These are phyloP conservation scores for Tetramorium bicarinatum DNA, from an alignment of 2,888 invertebrate species.

Conservation along the genomic window DNA sequence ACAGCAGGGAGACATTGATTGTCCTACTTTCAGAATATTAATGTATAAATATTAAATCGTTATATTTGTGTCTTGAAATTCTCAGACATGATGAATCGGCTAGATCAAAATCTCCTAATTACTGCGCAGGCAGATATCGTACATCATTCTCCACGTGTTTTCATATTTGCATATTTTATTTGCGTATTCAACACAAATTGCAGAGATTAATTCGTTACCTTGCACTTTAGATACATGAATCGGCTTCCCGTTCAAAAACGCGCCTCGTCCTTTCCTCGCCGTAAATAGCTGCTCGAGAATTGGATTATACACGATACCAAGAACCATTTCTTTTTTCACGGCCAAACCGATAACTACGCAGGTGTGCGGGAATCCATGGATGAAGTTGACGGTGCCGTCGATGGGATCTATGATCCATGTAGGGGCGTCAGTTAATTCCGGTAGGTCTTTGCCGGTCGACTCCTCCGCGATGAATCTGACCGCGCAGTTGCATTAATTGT, in stretches of 20 bases:
- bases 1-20: background rate
- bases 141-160: background rate
- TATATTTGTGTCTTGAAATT: no score
- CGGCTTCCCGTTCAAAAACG: constrained; percentile 91
- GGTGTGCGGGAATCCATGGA: constrained; percentile 90
- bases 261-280: constrained; percentile 91
- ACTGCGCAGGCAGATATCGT: background rate
- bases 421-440: constrained; percentile 91
- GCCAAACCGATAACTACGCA: constrained; percentile 91
- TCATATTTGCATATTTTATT: background rate
- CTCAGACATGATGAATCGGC: background rate
- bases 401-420: constrained; percentile 96
- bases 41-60: background rate
- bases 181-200: background rate
- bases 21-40: background rate
- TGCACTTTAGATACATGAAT: constrained; percentile 88
- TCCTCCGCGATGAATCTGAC: constrained; percentile 94
- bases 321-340: constrained; percentile 88
- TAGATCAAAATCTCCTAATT: background rate
- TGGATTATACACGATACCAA: constrained; percentile 94
- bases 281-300: constrained; percentile 91
- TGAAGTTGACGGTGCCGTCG: constrained; percentile 96
- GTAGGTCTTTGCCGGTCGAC: constrained; percentile 87
- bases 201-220: constrained; percentile 82
- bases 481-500: constrained; percentile 1